Base-by-base conservation (phyloP, 30 jellyfish, hydroid and myxozoan species). In the Aurelia sp. region DNA sequence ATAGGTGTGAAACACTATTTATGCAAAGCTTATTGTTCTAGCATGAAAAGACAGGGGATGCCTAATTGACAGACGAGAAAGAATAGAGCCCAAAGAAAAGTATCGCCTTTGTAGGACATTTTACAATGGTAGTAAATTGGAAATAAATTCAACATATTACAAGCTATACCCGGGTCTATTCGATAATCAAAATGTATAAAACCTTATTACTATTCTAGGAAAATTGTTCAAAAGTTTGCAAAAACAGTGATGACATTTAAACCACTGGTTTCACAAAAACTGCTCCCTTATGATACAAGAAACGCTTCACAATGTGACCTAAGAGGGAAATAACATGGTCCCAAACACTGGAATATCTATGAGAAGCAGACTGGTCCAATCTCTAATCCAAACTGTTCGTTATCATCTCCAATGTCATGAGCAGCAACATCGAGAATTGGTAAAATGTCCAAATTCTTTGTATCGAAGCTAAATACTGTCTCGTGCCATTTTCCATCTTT, bases 401-500 rank as follows among this genome's bases (percentile, higher is more conserved):
- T 75, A 75, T 75, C 77, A 60, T 80, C 96, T 38, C 96, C 98
- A 52, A 93, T 84, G 91, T 88, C 97, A 48, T 75, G 84, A 10
- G 94, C 92, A 13, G 94, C 98, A 30, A 93, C 80, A 77, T 93
- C 98, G 44, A 88, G 90, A 41, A 93, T 66, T 55, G 98, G 98
- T 67, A 93, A 72, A 33, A 68, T 71, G 13, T 89, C 92, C 70
- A 88, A 47, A 19, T 76, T 88, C 59, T 76, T 78, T 12, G 98
- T 82, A 58, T 81, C 87, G 44, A 93, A 74, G 53, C 89, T 91
- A 86, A 93, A 64, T n/a, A 93, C 91, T 13, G 96, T 78, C 80
- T 89, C 95, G 85, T 89, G 98, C 97, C 97, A 93, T 77, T 88
- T 82, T 72, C 90, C 96, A 65, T 93, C 98, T 68, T 92, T 92